Base-by-base conservation (phyloP, 2,113 vertebrate species). In the Dermatemys mawii region DNA sequence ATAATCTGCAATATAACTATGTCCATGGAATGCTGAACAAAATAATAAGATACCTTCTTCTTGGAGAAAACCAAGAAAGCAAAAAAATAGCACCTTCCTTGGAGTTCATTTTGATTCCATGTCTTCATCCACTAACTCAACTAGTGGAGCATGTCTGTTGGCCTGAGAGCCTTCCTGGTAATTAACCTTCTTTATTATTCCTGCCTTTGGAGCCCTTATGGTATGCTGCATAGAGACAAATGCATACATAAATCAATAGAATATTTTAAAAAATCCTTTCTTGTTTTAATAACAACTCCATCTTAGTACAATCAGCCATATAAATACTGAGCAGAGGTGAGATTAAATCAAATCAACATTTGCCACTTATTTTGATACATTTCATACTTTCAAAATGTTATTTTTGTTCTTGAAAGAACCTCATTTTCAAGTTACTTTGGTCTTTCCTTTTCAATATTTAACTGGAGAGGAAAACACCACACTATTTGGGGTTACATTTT, bases 101-200 rank as follows among this genome's bases (percentile, higher is more conserved):
- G 81, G 86, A 82, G 78, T 95, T 97, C 92, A 98, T 63, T 97
- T 89, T 46, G 92, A 86, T 63, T 97, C 86, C 0, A 86, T 78
- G 63, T 96, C 98, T 88, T 99, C 99, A 84, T 99, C 98, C 94
- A 98, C 51, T 49, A 99, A 98, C 82, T 99, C 98, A 1, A 99
- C 98, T 2, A 99, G 95, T 0, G 98, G 87, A 41, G 98, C 98
- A 0, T 99, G 99, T 49, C 99, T 98, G 53, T 95, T 98, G 83
- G 98, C 99, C 97, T 99, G 99, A 24, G 99, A 98, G 53, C 99
- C 99, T 97, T 99, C 99, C 84, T 94, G 98, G 97, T 98, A 99
- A 97, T 99, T 94, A 38, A 99, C 99, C 83, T 98, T 99, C 97
- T 98, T 99, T 76, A 99, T 98, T 4, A 98, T 98, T 7, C 99